These are phyloP conservation scores for Butorides virescens DNA, from an alignment of 2,113 vertebrate genomes.

Conservation along the genomic window DNA sequence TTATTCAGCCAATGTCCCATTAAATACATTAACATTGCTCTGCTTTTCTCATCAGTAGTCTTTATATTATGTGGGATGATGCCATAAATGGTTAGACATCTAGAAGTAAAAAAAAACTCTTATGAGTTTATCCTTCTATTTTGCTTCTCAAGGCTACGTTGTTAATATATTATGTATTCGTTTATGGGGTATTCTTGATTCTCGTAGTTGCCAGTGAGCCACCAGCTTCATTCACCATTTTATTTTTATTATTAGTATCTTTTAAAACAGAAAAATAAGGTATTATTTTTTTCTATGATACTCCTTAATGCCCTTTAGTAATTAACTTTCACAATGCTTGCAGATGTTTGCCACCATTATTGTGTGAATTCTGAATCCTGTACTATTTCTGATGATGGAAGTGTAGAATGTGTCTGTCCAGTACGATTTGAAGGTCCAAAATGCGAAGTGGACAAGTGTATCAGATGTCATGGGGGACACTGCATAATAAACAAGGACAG, in stretches of 20 bases:
- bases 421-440: conserved; percentile 88
- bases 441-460: conserved; percentile 94
- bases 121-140: not conserved
- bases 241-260: not conserved
- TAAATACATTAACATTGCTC: conserved; percentile 19
- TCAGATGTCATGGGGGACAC: conserved; percentile 88
- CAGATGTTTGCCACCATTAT: conserved; percentile 96
- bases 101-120: not conserved
- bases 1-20: conserved; percentile 26
- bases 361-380: conserved; percentile 96
- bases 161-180: not conserved
- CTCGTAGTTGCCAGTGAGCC: not conserved
- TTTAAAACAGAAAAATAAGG: not conserved
- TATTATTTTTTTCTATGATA: not conserved
- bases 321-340: not conserved
- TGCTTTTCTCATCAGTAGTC: conserved; percentile 6
- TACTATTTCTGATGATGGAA: conserved; percentile 84
- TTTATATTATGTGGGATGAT: conserved; percentile 15
- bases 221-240: not conserved
- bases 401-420: conserved; percentile 92
- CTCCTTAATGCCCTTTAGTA: not conserved
- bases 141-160: not conserved
- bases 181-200: not conserved
- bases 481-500: conserved; percentile 88
- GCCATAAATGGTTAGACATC: not conserved